Conservation (phyloP, 2,113 vertebrate species). For the Prolemur simus region DNA sequence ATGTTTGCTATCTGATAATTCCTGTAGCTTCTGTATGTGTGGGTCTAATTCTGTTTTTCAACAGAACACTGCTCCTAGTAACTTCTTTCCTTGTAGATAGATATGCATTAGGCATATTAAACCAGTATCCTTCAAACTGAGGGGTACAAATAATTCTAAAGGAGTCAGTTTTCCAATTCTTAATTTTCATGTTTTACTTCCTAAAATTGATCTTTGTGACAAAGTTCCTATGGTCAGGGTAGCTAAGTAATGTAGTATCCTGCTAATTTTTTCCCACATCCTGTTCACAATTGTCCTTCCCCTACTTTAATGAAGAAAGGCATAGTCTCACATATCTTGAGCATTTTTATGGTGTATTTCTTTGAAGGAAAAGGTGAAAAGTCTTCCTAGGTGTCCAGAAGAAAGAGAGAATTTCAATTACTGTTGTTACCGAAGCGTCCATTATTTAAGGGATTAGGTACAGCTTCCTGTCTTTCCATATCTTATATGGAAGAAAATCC, state of each 20-base stretch:
- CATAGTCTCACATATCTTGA: not conserved
- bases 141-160: not conserved
- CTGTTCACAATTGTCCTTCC: not conserved
- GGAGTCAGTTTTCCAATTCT: not conserved
- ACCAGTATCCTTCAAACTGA: not conserved
- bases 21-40: not conserved
- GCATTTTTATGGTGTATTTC: not conserved
- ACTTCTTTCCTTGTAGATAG: not conserved
- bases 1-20: not conserved
- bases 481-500: conserved; percentile 24
- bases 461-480: not conserved
- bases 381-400: not conserved
- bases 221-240: not conserved
- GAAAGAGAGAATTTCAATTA: conserved; percentile 14
- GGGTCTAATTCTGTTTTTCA: not conserved
- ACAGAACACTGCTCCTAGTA: not conserved
- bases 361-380: not conserved
- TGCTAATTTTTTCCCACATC: not conserved
- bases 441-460: conserved; percentile 1
- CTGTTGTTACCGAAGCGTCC: not conserved
- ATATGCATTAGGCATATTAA: not conserved
- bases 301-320: not conserved
- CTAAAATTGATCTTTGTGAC: not conserved
- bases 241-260: not conserved
- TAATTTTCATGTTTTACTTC: not conserved